Conservation (phyloP, 1,140 invertebrate genomes). For the Brachionus sp. region DNA sequence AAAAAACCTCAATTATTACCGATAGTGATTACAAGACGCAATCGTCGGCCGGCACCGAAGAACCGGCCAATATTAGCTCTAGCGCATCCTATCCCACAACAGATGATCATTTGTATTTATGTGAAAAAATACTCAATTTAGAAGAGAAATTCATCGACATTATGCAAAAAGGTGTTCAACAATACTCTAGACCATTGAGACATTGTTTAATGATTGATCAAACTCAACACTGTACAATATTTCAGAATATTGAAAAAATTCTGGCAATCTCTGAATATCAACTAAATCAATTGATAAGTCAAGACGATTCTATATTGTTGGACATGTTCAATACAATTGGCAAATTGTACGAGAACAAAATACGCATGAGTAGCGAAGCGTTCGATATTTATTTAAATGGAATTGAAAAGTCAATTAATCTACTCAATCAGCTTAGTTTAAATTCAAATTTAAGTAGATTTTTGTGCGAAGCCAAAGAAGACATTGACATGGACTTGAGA, state of each 20-base stretch:
- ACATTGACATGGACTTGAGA: slow-evolving; percentile 29
- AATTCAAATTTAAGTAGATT: slow-evolving; percentile 5
- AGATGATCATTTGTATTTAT: slow-evolving; percentile 19
- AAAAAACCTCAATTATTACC: neutral
- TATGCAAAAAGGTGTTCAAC: slow-evolving; percentile 38
- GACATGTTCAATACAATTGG: slow-evolving; percentile 45
- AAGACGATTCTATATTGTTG: slow-evolving; percentile 34
- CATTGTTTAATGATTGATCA: slow-evolving; percentile 34
- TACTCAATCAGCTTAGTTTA: neutral
- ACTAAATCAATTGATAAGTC: slow-evolving; percentile 31
- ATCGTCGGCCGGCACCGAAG: slow-evolving; percentile 32
- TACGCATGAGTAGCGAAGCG: slow-evolving; percentile 41
- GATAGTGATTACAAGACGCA: slow-evolving; percentile 43
- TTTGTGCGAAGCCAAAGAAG: neutral
- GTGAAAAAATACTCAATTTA: slow-evolving; percentile 31
- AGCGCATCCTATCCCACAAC: neutral
- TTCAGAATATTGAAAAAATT: slow-evolving; percentile 43
- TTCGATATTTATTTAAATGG: slow-evolving; percentile 43
- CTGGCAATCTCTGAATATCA: slow-evolving; percentile 40
- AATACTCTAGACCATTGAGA: slow-evolving; percentile 33
- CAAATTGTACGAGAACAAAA: slow-evolving; percentile 44
- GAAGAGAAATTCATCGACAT: slow-evolving; percentile 41
- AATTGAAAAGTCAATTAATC: neutral
- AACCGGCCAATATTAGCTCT: neutral
- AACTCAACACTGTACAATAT: neutral